These are phyloP conservation scores for Drosophila lacertosa DNA, from an alignment of 1,140 invertebrate genomes.

Conservation along the genomic window DNA sequence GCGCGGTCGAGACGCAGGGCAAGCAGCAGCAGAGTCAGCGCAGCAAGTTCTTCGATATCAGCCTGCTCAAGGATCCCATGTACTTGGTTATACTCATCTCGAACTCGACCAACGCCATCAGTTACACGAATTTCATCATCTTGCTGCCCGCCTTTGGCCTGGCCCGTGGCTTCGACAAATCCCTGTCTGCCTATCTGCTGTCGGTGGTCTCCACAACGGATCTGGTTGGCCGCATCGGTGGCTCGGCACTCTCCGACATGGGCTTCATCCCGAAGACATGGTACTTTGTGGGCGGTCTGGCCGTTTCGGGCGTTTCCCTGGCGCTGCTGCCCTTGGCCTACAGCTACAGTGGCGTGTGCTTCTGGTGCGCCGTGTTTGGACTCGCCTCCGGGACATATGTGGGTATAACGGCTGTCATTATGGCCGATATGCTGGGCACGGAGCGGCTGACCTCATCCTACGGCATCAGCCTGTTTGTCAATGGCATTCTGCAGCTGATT, in stretches of 20 bases:
- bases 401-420: constrained; percentile 92
- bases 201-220: constrained; percentile 92
- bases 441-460: constrained; percentile 93
- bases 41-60: constrained; percentile 90
- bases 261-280: constrained; percentile 90
- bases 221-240: constrained; percentile 91
- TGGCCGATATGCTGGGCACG: constrained; percentile 93
- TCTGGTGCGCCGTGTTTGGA: constrained; percentile 91
- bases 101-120: constrained; percentile 92
- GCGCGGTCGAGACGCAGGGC: constrained; percentile 47
- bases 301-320: constrained; percentile 90
- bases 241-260: constrained; percentile 91
- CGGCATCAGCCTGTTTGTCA: constrained; percentile 92
- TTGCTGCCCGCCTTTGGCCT: constrained; percentile 90
- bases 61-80: constrained; percentile 90
- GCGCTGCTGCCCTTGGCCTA: constrained; percentile 88
- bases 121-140: constrained; percentile 94
- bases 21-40: constrained; percentile 56
- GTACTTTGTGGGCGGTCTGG: constrained; percentile 91
- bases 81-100: constrained; percentile 93
- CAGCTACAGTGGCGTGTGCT: constrained; percentile 86
- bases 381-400: constrained; percentile 93
- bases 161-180: constrained; percentile 88
- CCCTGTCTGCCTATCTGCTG: constrained; percentile 88
- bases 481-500: constrained; percentile 91